Conservation (phyloP, 2,888 invertebrate species). For the Lamellibrachia satsuma region DNA sequence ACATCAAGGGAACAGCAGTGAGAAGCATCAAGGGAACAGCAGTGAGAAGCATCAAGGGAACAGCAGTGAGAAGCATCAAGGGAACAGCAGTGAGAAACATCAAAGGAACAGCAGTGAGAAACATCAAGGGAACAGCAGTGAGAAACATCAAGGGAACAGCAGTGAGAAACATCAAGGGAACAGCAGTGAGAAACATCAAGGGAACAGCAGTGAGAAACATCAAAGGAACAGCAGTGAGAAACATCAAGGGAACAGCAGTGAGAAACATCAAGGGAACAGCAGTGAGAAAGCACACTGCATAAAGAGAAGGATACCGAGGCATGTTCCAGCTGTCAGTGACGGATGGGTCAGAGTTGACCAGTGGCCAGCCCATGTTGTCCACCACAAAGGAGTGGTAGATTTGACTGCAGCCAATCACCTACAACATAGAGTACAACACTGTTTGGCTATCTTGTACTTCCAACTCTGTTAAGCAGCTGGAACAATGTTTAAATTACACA, state of each 20-base stretch:
- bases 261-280: not conserved
- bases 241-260: not conserved
- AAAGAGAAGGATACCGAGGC: slow-evolving; percentile 51
- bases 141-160: no score
- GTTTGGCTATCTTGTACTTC: not conserved
- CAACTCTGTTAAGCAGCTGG: not conserved
- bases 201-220: no score
- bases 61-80: no score
- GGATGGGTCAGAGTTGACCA: slow-evolving; percentile 51
- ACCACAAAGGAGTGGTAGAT: slow-evolving; percentile 53
- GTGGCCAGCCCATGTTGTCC: slow-evolving; percentile 57
- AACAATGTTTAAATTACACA: no score
- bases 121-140: no score
- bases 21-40: no score
- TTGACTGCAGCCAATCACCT: slow-evolving; percentile 59
- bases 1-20: no score
- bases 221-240: not conserved
- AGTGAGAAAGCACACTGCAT: not conserved
- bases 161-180: no score
- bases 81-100: no score
- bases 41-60: no score
- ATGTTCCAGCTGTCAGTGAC: slow-evolving; percentile 54
- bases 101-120: no score
- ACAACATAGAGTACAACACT: slow-evolving; percentile 25
- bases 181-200: no score